phyloP scores from a whole-genome alignment of 2,888 invertebrate species.

The Teleogryllus oceanicus region DNA sequence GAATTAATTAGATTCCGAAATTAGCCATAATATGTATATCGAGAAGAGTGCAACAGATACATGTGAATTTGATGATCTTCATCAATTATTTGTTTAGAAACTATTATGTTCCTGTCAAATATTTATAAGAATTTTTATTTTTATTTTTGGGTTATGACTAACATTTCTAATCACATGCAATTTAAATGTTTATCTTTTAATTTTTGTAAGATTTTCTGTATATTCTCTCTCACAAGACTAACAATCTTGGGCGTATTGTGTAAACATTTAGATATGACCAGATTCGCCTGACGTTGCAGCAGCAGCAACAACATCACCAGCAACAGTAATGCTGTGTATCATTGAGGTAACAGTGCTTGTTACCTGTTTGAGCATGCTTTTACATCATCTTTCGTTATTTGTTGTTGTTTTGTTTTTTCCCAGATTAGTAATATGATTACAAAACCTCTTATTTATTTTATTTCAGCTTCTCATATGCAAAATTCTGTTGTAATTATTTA shows the following conservation, averaged over 20 bases:
- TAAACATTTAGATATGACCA: background rate
- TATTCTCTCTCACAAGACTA: background rate
- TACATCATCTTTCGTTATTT: background rate
- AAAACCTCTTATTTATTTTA: too few species aligned
- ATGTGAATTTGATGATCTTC: too few species aligned
- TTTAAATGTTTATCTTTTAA: too few species aligned
- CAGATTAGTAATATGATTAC: too few species aligned
- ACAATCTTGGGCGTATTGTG: background rate
- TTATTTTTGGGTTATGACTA: background rate
- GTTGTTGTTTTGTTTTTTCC: background rate
- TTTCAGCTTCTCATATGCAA: too few species aligned
- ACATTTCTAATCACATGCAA: too few species aligned
- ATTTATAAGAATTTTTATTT: background rate
- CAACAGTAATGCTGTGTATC: background rate
- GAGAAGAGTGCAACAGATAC: too few species aligned
- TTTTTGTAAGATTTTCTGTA: too few species aligned
- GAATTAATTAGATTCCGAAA: too few species aligned
- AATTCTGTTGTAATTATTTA: too few species aligned
- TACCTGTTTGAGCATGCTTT: background rate
- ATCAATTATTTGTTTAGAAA: background rate
- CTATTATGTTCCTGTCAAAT: background rate
- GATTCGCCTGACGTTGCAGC: conserved; percentile 18
- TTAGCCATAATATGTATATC: too few species aligned
- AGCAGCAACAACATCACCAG: background rate
- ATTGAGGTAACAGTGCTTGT: background rate